Percentiles rank a stretch among this genome's conserved stretches.
Conservation (phyloP, 2,113 vertebrate species). For the Chamaea fasciata region DNA sequence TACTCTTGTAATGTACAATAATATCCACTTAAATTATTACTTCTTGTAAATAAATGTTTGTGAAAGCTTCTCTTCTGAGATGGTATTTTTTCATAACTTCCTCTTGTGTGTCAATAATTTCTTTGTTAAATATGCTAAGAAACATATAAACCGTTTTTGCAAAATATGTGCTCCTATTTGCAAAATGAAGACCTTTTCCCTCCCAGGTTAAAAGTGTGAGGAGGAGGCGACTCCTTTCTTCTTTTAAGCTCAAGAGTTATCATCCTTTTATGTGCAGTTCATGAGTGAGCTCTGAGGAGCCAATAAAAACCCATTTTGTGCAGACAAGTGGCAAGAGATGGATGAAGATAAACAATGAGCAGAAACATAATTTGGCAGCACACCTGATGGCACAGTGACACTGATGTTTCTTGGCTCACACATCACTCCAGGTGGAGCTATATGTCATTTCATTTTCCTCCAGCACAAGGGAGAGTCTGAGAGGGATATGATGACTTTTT, state of each 20-base stretch:
- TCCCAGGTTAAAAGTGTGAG: background rate
- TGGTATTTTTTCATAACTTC: background rate
- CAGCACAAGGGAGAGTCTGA: background rate
- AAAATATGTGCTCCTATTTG: background rate
- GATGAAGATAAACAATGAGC: background rate
- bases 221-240: background rate
- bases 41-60: background rate
- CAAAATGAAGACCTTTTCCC: background rate
- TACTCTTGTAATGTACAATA: background rate
- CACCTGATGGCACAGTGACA: background rate
- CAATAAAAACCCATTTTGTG: background rate
- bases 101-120: background rate
- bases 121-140: background rate
- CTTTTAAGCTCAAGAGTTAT: background rate
- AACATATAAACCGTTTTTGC: background rate
- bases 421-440: background rate
- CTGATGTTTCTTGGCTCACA: background rate
- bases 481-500: background rate
- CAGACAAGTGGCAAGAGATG: background rate
- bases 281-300: background rate
- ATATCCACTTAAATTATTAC: background rate
- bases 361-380: background rate
- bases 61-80: background rate
- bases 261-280: background rate
- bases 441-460: background rate